Conservation (phyloP, 2,113 vertebrate genomes). For the Caracal caracal region DNA sequence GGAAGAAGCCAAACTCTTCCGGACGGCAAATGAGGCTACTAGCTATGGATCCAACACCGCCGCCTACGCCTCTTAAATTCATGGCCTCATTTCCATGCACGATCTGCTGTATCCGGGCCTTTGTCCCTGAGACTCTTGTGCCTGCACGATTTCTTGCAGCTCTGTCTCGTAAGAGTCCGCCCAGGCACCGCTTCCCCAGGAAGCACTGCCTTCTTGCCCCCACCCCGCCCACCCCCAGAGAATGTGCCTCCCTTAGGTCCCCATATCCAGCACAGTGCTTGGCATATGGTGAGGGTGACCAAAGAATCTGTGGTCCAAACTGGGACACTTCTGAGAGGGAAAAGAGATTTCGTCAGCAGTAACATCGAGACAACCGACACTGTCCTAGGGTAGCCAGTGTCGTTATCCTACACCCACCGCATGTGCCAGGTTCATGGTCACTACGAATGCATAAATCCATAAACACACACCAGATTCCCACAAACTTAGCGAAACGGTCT, state of each 20-base stretch:
- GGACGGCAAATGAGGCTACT: neutral
- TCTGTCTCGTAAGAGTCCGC: neutral
- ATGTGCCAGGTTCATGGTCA: neutral
- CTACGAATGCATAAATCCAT: neutral
- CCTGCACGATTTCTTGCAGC: neutral
- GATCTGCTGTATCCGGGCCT: neutral
- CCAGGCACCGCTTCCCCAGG: neutral
- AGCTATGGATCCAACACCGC: neutral
- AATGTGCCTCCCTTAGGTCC: neutral
- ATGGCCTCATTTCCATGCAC: neutral
- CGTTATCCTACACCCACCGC: neutral
- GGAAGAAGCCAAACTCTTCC: neutral
- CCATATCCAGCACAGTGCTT: neutral
- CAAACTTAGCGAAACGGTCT: neutral
- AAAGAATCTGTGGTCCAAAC: neutral
- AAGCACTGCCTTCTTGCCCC: neutral
- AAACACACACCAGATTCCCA: neutral
- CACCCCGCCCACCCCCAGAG: neutral
- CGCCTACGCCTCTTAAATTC: neutral
- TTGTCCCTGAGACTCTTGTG: neutral
- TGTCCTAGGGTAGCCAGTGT: neutral
- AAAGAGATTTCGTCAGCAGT: neutral
- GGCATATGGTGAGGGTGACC: neutral
- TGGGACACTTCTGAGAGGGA: neutral
- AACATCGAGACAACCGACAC: neutral